A percentile compares a stretch with the other conserved stretches of the same genome.
phyloP scores from a whole-genome alignment of 2,797 vertebrate species.

The Danio tinwini region DNA sequence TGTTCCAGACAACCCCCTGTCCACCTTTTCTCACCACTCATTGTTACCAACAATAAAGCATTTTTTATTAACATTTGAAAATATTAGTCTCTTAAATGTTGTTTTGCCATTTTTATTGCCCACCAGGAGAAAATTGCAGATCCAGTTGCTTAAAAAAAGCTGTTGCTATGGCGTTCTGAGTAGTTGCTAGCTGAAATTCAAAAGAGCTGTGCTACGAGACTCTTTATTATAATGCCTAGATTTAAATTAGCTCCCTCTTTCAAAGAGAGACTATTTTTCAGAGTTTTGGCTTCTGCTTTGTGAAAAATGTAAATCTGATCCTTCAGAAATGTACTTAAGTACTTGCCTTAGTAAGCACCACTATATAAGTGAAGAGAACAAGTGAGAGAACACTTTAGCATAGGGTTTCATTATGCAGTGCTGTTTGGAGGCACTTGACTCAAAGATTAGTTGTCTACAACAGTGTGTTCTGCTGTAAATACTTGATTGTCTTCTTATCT shows the following conservation, averaged over 20 bases:
- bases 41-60: too few species aligned
- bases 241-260: background rate
- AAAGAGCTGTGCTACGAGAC: background rate
- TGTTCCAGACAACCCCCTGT: too few species aligned
- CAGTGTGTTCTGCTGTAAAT: background rate
- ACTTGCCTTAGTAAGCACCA: background rate
- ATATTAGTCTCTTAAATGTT: background rate
- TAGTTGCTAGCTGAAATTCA: background rate
- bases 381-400: background rate
- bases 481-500: background rate
- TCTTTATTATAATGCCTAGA: background rate
- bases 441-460: background rate
- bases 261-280: background rate
- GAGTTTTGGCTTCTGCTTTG: background rate
- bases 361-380: background rate
- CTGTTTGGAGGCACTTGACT: background rate
- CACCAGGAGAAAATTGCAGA: background rate
- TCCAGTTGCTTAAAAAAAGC: background rate
- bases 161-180: background rate
- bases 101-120: background rate
- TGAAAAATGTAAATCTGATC: background rate
- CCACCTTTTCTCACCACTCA: too few species aligned
- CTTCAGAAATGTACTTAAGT: constrained; percentile 1
- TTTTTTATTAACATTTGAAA: background rate
- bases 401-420: background rate